Evolutionary conservation across 2,888 invertebrate genomes (phyloP).

Genomic region (Pollenia angustigena): DNA sequence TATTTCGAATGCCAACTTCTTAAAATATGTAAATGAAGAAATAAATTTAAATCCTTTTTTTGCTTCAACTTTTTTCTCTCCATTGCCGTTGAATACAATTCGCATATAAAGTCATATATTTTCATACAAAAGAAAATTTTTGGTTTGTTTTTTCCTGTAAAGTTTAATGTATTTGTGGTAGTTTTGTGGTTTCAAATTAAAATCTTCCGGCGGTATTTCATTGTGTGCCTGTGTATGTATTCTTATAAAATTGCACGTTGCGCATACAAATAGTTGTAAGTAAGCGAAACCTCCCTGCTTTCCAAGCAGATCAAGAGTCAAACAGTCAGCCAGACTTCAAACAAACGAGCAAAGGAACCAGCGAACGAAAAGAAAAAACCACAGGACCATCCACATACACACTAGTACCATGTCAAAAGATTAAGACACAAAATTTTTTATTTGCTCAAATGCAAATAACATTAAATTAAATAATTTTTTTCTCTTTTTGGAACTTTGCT

Average conservation of each 20-base stretch:
- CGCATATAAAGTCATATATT: slow-evolving; percentile 70
- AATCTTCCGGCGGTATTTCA: slow-evolving; percentile 58
- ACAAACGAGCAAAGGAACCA: slow-evolving; percentile 34
- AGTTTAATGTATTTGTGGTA: slow-evolving; percentile 33
- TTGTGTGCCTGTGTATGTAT: slow-evolving; percentile 21
- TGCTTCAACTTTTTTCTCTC: slow-evolving; percentile 14
- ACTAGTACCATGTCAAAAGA: slow-evolving; percentile 80
- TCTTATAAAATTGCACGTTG: slow-evolving; percentile 76
- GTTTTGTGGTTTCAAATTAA: slow-evolving; percentile 62
- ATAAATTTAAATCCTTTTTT: slow-evolving; percentile 82
- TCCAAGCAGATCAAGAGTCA: slow-evolving; percentile 78
- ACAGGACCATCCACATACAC: slow-evolving; percentile 45
- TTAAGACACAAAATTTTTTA: slow-evolving; percentile 84
- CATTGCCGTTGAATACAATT: slow-evolving; percentile 68
- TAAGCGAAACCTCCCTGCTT: slow-evolving; percentile 71
- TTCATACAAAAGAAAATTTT: slow-evolving; percentile 48
- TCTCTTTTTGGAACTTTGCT: slow-evolving; percentile 25
- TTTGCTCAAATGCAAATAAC: slow-evolving; percentile 84
- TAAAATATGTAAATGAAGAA: slow-evolving; percentile 85
- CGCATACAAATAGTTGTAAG: slow-evolving; percentile 78
- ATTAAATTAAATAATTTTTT: slow-evolving; percentile 83
- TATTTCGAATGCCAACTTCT: slow-evolving; percentile 79
- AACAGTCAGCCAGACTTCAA: slow-evolving; percentile 21
- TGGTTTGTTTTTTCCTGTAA: slow-evolving; percentile 26
- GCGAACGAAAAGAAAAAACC: slow-evolving; percentile 22